These are phyloP conservation scores for Mactromeris polynyma DNA, from an alignment of 2,888 invertebrate genomes.

Conservation along the genomic window DNA sequence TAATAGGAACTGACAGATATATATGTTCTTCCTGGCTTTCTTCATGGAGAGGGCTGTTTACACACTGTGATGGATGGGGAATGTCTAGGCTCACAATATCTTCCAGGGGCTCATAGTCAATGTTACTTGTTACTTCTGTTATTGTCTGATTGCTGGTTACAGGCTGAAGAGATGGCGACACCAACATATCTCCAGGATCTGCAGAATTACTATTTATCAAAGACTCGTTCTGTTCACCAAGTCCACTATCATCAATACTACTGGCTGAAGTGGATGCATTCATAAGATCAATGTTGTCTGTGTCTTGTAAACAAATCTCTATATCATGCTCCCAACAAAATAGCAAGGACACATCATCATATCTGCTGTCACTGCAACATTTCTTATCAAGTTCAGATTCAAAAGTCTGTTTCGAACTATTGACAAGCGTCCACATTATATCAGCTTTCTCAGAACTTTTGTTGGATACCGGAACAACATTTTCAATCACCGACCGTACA, in stretches of 20 bases:
- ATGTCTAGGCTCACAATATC: slow-evolving; percentile 13
- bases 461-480: background rate
- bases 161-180: background rate
- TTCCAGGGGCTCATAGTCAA: slow-evolving; percentile 18
- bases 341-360: too few species aligned
- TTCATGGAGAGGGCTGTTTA: background rate
- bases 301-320: background rate
- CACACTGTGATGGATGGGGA: background rate
- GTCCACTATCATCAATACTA: background rate
- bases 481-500: background rate
- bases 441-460: background rate
- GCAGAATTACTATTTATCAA: background rate
- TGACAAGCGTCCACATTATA: background rate
- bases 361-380: too few species aligned
- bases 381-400: background rate
- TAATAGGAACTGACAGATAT: background rate
- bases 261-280: too few species aligned
- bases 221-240: background rate
- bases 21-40: background rate
- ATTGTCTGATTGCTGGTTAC: background rate
- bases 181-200: background rate
- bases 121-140: slow-evolving; percentile 19
- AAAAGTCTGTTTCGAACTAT: background rate
- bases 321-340: background rate
- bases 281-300: too few species aligned